A percentile compares a stretch with the other conserved stretches of the same genome.
These are phyloP conservation scores for Myathropa florea DNA, from an alignment of 2,888 invertebrate genomes.

Conservation along the genomic window DNA sequence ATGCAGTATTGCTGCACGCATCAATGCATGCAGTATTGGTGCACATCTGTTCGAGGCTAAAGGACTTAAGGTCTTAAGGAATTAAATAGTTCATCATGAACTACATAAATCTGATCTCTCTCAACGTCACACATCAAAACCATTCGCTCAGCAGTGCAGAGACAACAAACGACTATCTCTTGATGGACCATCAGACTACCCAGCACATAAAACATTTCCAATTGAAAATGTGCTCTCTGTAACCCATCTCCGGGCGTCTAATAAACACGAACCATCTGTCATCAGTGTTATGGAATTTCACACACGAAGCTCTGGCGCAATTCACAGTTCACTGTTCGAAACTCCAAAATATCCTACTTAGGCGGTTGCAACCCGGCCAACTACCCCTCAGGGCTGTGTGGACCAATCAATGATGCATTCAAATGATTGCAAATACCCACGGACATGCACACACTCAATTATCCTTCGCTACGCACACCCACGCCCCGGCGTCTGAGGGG, in stretches of 20 bases:
- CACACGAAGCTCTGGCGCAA: constrained; percentile 8
- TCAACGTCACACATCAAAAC: too few species aligned
- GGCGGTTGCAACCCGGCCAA: neutral
- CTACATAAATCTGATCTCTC: too few species aligned
- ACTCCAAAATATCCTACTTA: constrained; percentile 30
- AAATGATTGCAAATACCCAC: constrained; percentile 47
- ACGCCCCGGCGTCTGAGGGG: neutral
- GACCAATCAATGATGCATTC: constrained; percentile 55
- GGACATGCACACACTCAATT: constrained; percentile 26
- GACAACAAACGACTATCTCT: too few species aligned
- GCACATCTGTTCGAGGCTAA: too few species aligned
- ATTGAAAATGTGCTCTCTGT: constrained; percentile 28
- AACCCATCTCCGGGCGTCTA: neutral
- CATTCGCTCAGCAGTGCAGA: too few species aligned
- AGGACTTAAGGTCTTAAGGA: too few species aligned
- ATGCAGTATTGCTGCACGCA: too few species aligned
- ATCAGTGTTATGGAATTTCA: neutral
- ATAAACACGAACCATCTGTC: constrained; percentile 1
- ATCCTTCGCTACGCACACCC: too few species aligned
- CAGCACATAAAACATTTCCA: constrained; percentile 15
- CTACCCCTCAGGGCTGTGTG: neutral
- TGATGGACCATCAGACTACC: neutral
- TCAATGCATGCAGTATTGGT: too few species aligned
- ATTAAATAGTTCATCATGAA: too few species aligned
- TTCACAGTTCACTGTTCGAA: constrained; percentile 16